Evolutionary conservation across 2,113 vertebrate species (phyloP), one percentile per base, ranked within the genome.

Genomic region (western clawed frog (Xenopus tropicalis)): DNA sequence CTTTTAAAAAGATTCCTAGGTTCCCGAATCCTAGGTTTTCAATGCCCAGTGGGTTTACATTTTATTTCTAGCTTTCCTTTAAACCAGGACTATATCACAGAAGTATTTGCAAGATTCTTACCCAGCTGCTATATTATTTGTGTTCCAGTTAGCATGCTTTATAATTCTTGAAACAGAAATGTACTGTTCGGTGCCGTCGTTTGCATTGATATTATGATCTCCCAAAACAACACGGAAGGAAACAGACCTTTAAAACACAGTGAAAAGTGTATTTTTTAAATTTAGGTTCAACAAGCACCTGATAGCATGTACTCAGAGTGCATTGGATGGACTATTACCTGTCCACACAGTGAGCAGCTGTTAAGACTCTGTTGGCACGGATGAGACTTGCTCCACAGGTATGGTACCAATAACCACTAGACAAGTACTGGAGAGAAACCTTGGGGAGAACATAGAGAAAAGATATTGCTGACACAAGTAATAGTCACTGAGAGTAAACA

Each of bases 321-420:
- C 46, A 54, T 14, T 24, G 16, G 24, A 12, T 37, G n/a, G 3
- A 17, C 21, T 11, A 4, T 62, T 69, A 93, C 92, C 11, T 66
- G 66, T 85, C 87, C 4, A 93, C 89, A 19, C 94, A 96, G 73
- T 94, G 94, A 82, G 94, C 95, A 3, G 94, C 95, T 0, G 93
- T 96, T 93, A 95, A 79, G 29, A 95, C 95, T 93, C 94, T 94
- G 80, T 89, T 87, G 7, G 1, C 80, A 17, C 0, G 64, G 69
- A 95, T 82, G 82, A 96, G 89, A 71, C 88, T 91, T 65, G 93
- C 94, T 9, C 95, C 93, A 8, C 95, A 96, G 9, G 89, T 94
- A 84, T 96, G 95, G 72, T 86, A 20, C 87, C 83, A 94, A 3
- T 1, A 16, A 25, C 81, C 75, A 0, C 72, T 3, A 1, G 87